Base-by-base conservation (phyloP, 2,113 vertebrate genomes). In the Rhombomys opimus region DNA sequence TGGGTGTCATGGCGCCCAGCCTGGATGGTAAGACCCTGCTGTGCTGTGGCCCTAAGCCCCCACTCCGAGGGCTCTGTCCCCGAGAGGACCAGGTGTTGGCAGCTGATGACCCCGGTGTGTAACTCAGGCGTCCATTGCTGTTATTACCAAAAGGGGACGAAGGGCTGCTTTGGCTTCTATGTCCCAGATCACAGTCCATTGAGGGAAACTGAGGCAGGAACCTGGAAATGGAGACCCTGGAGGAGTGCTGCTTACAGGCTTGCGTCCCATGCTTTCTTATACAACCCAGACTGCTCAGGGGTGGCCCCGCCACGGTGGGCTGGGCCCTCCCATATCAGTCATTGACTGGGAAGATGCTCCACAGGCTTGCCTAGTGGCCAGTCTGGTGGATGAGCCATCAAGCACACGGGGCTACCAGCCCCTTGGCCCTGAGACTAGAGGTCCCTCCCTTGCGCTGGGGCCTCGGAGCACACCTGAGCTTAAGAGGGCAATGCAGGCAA, bases 1-100 rank as follows among this genome's bases (percentile, higher is more conserved):
- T 99, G 76, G 99, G 99, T 98, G 99, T 99, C 80, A 99, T 99
- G 99, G 99, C 99, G 41, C 99, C 99, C 95, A 99, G 99, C 98
- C 98, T 99, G 96, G 99, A 99, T 98, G 99, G 99, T 99, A 99
- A 99, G 99, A 98, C 98, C 94, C 98, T 38, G 0, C 57, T 15
- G 17, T 18, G 50, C 87, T 25, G 7, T 41, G 6, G 25, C 17
- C 50, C 35, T 7, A 18, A 10, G 2, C 11, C 65, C 63, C 41
- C 11, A 5, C 17, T 63, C 46, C 30, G 5, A 7, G 57, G 15
- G 23, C 27, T 20, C 32, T 7, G 0, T 15, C 32, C 20, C 23
- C 63, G 41, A 10, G 7, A 13, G 27, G 85, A 46, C 46, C 12
- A 7, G 68, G 41, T 3, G 6, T 5, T 38, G 35, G 2, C n/a